phyloP scores from a whole-genome alignment of 2,113 vertebrate genomes.

The Oostethus manadensis region DNA sequence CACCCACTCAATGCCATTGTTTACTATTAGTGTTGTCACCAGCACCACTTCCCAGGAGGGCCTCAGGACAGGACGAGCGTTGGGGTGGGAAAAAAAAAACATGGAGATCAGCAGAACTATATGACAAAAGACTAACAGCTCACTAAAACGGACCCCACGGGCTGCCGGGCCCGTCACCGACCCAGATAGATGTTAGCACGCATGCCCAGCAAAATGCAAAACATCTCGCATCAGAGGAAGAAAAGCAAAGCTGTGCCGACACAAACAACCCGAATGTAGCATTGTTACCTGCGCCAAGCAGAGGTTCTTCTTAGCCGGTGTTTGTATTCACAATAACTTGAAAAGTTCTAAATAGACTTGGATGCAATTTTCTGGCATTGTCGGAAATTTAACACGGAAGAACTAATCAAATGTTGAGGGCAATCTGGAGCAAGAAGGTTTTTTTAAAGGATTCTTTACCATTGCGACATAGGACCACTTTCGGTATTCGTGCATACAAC shows the following conservation, averaged over 20 bases:
- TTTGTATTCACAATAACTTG: no score
- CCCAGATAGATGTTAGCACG: constrained; percentile 31
- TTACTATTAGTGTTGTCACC: constrained; percentile 67
- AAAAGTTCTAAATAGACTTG: no score
- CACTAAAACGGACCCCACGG: constrained; percentile 57
- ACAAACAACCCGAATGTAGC: background rate
- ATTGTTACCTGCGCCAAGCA: no score
- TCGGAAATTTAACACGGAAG: no score
- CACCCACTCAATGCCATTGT: constrained; percentile 55
- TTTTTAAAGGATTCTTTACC: no score
- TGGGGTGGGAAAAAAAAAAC: constrained; percentile 41
- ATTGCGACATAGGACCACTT: no score
- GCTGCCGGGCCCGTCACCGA: constrained; percentile 39
- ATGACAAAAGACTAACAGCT: constrained; percentile 65
- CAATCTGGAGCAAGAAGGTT: no score
- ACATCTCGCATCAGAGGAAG: constrained; percentile 8
- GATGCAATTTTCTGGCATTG: no score
- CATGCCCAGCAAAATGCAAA: constrained; percentile 35
- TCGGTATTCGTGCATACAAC: no score
- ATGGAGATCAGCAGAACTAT: constrained; percentile 69
- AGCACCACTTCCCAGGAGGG: constrained; percentile 66
- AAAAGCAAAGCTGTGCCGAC: background rate
- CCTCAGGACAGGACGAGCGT: constrained; percentile 45
- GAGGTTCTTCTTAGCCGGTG: no score
- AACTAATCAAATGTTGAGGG: no score